phyloP scores from a whole-genome alignment of 1,140 invertebrate species.

The Microplitis mediator region DNA sequence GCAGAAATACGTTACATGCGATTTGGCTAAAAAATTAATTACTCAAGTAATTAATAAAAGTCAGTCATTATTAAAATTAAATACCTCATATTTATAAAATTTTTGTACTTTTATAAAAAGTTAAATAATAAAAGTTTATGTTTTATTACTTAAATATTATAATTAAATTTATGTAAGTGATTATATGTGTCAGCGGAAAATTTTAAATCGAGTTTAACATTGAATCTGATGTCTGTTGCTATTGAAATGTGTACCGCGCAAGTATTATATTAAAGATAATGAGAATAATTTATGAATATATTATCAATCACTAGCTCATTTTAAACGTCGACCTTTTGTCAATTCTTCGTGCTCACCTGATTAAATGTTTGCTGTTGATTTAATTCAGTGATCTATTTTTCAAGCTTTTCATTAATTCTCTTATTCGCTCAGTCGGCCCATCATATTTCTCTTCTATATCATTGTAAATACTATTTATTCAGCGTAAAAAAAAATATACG shows the following conservation, averaged over 20 bases:
- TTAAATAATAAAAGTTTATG: too few relatives aligned
- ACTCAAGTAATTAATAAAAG: too few relatives aligned
- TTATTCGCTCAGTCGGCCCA: background rate
- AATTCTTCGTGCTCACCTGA: background rate
- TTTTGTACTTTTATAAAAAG: too few relatives aligned
- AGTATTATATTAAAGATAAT: background rate
- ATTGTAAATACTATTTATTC: background rate
- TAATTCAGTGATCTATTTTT: background rate
- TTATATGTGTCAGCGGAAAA: background rate
- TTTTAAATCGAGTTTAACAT: background rate
- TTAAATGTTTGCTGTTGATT: background rate
- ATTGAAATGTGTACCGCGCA: background rate
- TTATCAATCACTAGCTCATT: background rate
- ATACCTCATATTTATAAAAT: too few relatives aligned
- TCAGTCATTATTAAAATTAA: too few relatives aligned
- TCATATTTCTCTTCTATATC: background rate
- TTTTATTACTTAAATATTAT: background rate
- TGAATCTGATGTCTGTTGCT: background rate
- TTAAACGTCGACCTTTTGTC: background rate
- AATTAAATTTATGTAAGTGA: too few relatives aligned
- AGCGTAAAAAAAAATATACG: background rate
- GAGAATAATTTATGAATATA: background rate
- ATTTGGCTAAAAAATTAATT: conserved; percentile 3
- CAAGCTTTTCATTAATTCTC: background rate
- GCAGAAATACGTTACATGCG: background rate